A percentile compares a stretch with the other conserved stretches of the same genome.
Evolutionary conservation across 2,797 vertebrate genomes (phyloP).

Genomic region (Lepilemur septentrionalis): DNA sequence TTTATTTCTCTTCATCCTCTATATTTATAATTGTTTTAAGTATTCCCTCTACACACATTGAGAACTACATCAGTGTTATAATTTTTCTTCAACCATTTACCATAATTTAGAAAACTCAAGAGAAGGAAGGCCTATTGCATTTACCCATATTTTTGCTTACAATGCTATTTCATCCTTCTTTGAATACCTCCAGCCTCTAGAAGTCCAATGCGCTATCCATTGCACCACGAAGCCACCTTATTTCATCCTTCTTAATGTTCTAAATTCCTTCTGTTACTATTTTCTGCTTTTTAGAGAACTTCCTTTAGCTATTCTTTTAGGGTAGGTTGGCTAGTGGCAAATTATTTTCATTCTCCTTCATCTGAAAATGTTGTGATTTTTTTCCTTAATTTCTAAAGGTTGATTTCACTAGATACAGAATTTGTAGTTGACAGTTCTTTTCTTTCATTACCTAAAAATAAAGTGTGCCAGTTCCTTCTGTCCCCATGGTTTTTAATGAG

Average conservation of each 20-base stretch:
- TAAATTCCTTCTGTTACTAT: not conserved
- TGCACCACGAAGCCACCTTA: not conserved
- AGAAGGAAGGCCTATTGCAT: not conserved
- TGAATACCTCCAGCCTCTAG: too few relatives aligned
- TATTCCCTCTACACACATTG: not conserved
- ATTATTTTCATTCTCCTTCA: not conserved
- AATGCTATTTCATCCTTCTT: not conserved
- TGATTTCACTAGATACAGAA: not conserved
- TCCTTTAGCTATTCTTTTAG: not conserved
- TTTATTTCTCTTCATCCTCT: not conserved
- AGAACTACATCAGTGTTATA: not conserved
- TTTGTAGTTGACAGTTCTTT: not conserved
- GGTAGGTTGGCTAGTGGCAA: not conserved
- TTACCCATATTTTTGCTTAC: not conserved
- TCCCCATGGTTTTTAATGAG: not conserved
- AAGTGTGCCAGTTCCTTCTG: not conserved
- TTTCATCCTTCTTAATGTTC: not conserved
- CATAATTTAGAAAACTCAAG: slow-evolving; percentile 16
- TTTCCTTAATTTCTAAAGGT: not conserved
- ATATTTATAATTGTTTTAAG: not conserved
- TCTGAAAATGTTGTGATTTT: slow-evolving; percentile 7
- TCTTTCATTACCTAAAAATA: not conserved
- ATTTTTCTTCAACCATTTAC: not conserved
- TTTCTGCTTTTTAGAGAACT: slow-evolving; percentile 30
- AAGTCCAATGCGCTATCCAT: too few relatives aligned